Conservation (phyloP, 2,113 vertebrate species). For the Scalopus aquaticus region DNA sequence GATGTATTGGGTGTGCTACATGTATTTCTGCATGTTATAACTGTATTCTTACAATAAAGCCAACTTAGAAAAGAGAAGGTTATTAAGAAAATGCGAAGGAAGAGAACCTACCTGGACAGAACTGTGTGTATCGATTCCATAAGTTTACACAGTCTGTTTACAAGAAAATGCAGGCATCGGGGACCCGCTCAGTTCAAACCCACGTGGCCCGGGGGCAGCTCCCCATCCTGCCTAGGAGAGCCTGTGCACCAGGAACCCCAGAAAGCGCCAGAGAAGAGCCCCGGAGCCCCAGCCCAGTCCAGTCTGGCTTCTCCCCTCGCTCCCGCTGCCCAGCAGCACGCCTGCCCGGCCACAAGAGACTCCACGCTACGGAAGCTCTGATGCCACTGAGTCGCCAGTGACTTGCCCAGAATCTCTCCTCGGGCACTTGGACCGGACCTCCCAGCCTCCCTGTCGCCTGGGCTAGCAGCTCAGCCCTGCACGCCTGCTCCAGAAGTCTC, state of each 20-base stretch:
- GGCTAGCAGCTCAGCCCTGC: background rate
- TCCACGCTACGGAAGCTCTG: no score
- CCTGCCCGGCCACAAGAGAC: background rate
- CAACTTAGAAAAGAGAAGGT: no score
- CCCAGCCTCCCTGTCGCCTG: background rate
- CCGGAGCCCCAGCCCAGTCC: background rate
- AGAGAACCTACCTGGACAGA: no score
- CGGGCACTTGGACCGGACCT: background rate
- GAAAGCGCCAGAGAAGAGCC: background rate
- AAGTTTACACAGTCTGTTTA: no score
- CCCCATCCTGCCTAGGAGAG: background rate
- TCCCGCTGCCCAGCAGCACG: background rate
- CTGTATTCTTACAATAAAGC: no score
- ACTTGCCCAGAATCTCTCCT: background rate
- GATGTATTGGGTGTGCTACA: no score
- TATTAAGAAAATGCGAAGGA: no score
- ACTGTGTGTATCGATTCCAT: no score
- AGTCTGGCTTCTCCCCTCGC: background rate
- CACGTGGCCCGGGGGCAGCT: no score
- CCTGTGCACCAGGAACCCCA: background rate
- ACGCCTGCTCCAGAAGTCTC: background rate
- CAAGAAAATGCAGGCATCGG: no score
- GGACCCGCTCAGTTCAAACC: no score
- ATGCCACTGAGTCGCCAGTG: background rate
- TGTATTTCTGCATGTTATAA: no score